A percentile compares a stretch with the other conserved stretches of the same genome.
These are phyloP conservation scores for Coenonympha glycerion DNA, from an alignment of 2,888 invertebrate species.

Conservation along the genomic window DNA sequence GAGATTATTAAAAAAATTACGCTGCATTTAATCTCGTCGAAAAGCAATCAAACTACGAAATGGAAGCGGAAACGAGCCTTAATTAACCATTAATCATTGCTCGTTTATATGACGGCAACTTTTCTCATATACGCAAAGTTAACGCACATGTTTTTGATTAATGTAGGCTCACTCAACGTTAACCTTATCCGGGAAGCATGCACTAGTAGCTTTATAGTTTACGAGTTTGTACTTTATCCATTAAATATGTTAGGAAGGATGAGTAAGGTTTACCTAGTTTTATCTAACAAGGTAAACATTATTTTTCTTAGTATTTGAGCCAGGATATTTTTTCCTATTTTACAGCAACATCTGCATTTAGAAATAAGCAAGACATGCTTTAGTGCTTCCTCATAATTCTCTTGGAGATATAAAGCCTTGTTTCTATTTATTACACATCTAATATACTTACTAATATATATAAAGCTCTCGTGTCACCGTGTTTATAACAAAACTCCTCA, in stretches of 20 bases:
- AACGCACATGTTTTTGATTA: conserved; percentile 24
- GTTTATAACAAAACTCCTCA: too few species aligned
- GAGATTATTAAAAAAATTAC: too few species aligned
- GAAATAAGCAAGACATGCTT: too few species aligned
- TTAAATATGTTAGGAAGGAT: not conserved
- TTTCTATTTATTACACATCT: too few species aligned
- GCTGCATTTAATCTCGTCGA: not conserved
- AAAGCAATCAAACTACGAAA: conserved; percentile 1
- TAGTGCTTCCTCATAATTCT: too few species aligned
- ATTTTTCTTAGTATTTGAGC: too few species aligned
- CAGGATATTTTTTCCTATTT: too few species aligned
- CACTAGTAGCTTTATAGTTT: not conserved
- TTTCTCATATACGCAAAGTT: conserved; percentile 24
- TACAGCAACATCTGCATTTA: too few species aligned
- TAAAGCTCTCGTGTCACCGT: too few species aligned
- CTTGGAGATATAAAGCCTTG: too few species aligned
- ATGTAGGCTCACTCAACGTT: conserved; percentile 16
- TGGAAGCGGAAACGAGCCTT: not conserved
- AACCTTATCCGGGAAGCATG: not conserved
- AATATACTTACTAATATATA: too few species aligned
- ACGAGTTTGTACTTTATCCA: not conserved
- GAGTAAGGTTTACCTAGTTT: not conserved
- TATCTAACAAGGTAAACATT: too few species aligned
- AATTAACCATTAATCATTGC: conserved; percentile 8
- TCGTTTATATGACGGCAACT: conserved; percentile 12